Conservation (phyloP, 2,113 vertebrate species). For the Dromaius novaehollandiae region DNA sequence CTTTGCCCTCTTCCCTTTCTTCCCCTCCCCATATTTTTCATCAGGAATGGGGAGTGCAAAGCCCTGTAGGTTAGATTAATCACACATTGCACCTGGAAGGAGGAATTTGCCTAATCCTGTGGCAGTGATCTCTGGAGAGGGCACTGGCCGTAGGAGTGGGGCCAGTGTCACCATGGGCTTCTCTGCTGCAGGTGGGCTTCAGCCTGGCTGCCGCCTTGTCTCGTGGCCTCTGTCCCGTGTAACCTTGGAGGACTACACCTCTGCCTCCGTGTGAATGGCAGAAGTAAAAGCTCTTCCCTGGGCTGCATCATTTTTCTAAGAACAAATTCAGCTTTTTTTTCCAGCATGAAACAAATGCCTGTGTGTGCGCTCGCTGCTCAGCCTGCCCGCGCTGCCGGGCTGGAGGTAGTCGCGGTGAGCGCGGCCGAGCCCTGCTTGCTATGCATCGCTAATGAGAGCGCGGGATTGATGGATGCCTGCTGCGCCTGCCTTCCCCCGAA, state of each 20-base stretch:
- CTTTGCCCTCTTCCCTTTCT: conserved; percentile 28
- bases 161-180: not conserved
- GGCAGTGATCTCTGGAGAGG: not conserved
- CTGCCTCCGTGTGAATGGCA: not conserved
- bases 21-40: not conserved
- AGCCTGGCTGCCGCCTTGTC: too few species aligned
- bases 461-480: conserved; percentile 14
- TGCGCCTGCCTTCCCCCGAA: not conserved
- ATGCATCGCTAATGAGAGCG: not conserved
- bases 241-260: not conserved
- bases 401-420: not conserved
- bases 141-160: accelerated
- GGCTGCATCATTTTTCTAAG: not conserved
- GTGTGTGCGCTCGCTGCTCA: not conserved
- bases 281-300: not conserved
- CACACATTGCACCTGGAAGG: accelerated
- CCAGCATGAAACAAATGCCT: not conserved
- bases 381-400: not conserved
- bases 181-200: not conserved
- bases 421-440: not conserved
- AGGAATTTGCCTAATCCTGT: not conserved
- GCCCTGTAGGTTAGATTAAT: not conserved
- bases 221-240: too few species aligned
- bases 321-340: not conserved
- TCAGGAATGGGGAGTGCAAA: not conserved